Evolutionary conservation across 1,140 invertebrate species (phyloP).

Genomic region (Euschistus heros): DNA sequence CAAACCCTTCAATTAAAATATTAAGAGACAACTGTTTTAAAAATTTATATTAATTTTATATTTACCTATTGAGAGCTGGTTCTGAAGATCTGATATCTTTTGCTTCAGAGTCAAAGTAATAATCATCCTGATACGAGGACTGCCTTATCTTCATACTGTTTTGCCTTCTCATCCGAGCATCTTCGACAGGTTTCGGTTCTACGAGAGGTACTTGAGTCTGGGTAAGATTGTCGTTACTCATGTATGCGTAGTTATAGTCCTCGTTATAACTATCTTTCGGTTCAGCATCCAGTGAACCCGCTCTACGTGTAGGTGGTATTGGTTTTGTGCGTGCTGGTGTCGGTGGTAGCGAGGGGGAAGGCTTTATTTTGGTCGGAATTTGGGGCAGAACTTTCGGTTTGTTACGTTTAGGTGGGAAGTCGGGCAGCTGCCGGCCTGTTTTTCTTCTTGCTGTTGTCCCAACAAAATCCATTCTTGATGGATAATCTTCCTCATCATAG

Average conservation of each 20-base stretch:
- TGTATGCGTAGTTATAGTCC: conserved; percentile 58
- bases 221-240: conserved; percentile 48
- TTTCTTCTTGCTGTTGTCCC: conserved; percentile 28
- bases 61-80: conserved; percentile 5
- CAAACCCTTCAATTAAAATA: too few species aligned
- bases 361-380: conserved; percentile 36
- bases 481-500: conserved; percentile 32
- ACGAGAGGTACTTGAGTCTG: conserved; percentile 26
- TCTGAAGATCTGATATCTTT: conserved; percentile 3
- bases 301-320: conserved; percentile 36
- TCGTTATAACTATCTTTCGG: conserved; percentile 47
- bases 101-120: conserved; percentile 28
- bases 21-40: too few species aligned
- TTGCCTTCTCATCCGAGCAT: conserved; percentile 1
- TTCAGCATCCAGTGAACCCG: conserved; percentile 29
- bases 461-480: conserved; percentile 24
- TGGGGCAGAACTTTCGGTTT: conserved; percentile 31
- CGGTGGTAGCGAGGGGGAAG: conserved; percentile 31
- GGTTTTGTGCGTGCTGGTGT: conserved; percentile 33
- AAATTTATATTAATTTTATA: too few species aligned
- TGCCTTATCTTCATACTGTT: conserved; percentile 23
- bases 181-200: background rate
- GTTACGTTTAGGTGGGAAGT: conserved; percentile 33
- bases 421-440: conserved; percentile 27
- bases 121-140: conserved; percentile 20